Conservation (phyloP, 2,113 vertebrate genomes). For the Myodes glareolus region DNA sequence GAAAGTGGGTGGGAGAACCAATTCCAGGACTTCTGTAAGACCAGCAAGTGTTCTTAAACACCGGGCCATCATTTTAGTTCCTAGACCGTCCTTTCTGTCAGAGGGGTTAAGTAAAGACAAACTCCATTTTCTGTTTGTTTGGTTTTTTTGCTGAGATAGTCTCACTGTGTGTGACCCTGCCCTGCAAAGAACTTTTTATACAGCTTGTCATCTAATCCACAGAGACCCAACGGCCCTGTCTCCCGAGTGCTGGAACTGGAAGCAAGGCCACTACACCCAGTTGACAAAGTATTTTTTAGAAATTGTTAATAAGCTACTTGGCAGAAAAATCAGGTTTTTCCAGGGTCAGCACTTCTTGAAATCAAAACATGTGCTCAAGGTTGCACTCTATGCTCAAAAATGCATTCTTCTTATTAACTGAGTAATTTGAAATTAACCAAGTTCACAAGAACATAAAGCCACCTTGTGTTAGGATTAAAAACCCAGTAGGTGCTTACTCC, state of each 20-base stretch:
- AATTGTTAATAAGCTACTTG: background rate
- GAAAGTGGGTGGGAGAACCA: background rate
- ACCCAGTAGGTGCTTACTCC: background rate
- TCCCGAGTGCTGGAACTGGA: background rate
- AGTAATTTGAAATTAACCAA: background rate
- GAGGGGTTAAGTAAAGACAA: background rate
- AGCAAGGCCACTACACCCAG: background rate
- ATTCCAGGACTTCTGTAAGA: background rate
- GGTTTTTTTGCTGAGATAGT: background rate
- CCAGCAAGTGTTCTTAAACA: background rate
- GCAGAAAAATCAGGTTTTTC: background rate
- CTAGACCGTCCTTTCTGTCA: background rate
- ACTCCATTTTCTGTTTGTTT: background rate
- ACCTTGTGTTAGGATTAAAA: background rate
- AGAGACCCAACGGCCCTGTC: background rate
- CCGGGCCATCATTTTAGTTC: background rate
- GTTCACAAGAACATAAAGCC: background rate
- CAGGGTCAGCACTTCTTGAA: background rate
- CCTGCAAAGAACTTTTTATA: background rate
- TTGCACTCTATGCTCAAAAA: background rate
- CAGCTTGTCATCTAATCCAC: background rate
- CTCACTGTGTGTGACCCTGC: too few relatives aligned
- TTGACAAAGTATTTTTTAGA: background rate
- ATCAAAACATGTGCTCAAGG: background rate
- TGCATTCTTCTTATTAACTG: background rate